Percentiles rank a stretch among this genome's conserved stretches.
phyloP scores from a whole-genome alignment of 1,140 invertebrate species.

The Drosophila nasuta region DNA sequence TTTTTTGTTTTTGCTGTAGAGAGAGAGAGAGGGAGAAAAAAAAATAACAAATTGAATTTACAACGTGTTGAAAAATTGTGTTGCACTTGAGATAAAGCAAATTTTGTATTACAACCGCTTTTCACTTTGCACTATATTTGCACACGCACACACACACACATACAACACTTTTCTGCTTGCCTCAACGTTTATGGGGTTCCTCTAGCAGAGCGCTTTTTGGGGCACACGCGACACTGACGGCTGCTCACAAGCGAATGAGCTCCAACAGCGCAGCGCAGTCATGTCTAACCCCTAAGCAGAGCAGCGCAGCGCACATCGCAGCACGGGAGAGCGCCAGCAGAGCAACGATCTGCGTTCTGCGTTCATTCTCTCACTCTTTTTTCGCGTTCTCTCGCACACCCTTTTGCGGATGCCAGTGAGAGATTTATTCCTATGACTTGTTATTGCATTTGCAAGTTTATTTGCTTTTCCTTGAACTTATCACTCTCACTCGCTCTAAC shows the following conservation, averaged over 20 bases:
- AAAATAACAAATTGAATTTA: constrained; percentile 19
- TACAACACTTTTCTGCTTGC: constrained; percentile 43
- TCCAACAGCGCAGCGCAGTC: constrained; percentile 28
- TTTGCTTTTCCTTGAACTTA: not conserved
- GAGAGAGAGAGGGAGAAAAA: constrained; percentile 18
- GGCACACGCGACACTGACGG: constrained; percentile 81
- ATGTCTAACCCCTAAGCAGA: constrained; percentile 37
- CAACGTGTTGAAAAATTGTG: constrained; percentile 12
- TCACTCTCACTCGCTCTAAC: not conserved
- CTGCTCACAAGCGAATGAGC: constrained; percentile 79
- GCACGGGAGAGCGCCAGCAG: constrained; percentile 16
- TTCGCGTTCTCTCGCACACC: not conserved
- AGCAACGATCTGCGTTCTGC: constrained; percentile 16
- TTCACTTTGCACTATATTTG: constrained; percentile 52
- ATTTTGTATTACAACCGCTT: constrained; percentile 30
- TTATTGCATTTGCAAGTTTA: constrained; percentile 8
- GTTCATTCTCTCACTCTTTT: constrained; percentile 10
- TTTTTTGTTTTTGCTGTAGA: constrained; percentile 52
- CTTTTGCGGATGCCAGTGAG: not conserved
- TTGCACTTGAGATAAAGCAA: constrained; percentile 47
- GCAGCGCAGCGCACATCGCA: constrained; percentile 2
- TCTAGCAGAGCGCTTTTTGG: constrained; percentile 33
- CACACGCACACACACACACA: constrained; percentile 32
- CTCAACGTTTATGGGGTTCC: constrained; percentile 11
- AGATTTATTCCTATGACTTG: not conserved